Conservation (phyloP, 2,888 invertebrate genomes). For the Nineta flava region DNA sequence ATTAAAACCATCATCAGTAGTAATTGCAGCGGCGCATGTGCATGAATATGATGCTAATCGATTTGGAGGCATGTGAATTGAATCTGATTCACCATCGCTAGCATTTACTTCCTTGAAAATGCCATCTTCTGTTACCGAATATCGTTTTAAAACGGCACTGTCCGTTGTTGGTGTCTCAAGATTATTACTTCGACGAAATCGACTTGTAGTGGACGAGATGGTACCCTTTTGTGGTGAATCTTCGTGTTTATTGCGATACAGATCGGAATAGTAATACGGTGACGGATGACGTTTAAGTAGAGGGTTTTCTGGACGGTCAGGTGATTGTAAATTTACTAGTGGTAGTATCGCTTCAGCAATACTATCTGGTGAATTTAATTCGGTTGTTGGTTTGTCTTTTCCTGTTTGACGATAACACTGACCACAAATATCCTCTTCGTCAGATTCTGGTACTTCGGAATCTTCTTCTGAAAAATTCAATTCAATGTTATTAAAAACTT, state of each 20-base stretch:
- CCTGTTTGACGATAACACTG: slow-evolving; percentile 12
- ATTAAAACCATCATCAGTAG: slow-evolving; percentile 27
- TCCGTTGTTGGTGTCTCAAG: slow-evolving; percentile 58
- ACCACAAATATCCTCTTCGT: slow-evolving; percentile 27
- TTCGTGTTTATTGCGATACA: slow-evolving; percentile 35
- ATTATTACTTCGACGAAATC: slow-evolving; percentile 51
- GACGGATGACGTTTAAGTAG: slow-evolving; percentile 52
- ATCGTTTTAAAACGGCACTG: slow-evolving; percentile 42
- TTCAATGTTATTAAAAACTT: slow-evolving; percentile 1
- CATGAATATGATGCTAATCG: slow-evolving; percentile 52
- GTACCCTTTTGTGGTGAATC: slow-evolving; percentile 17
- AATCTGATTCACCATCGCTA: slow-evolving; percentile 24
- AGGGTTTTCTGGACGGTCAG: slow-evolving; percentile 37
- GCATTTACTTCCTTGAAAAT: slow-evolving; percentile 27
- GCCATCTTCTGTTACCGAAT: slow-evolving; percentile 55
- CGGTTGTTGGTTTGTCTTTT: slow-evolving; percentile 31
- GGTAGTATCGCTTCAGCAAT: slow-evolving; percentile 34
- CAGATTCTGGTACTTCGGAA: slow-evolving; percentile 25
- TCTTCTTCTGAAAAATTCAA: slow-evolving; percentile 24
- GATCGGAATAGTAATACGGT: slow-evolving; percentile 69
- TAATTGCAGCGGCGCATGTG: slow-evolving; percentile 47
- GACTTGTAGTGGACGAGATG: slow-evolving; percentile 12
- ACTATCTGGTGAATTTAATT: slow-evolving; percentile 53
- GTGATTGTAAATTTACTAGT: slow-evolving; percentile 30
- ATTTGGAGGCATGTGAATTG: slow-evolving; percentile 57